These are phyloP conservation scores for Sinohyriopsis cumingii DNA, from an alignment of 2,888 invertebrate species.

Conservation along the genomic window DNA sequence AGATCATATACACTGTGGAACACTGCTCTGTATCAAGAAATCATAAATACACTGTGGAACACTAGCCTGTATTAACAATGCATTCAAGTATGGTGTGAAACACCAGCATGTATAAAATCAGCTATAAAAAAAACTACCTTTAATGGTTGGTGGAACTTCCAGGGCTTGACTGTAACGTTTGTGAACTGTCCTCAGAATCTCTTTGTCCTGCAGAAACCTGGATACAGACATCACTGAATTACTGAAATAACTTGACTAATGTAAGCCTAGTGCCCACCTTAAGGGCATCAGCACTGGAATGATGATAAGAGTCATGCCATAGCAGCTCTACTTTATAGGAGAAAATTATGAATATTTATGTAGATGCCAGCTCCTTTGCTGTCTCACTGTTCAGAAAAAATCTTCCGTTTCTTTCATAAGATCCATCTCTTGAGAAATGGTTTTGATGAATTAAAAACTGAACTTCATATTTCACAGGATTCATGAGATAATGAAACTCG, in stretches of 20 bases:
- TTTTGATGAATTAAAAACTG: too few species aligned
- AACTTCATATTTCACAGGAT: too few species aligned
- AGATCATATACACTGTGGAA: too few species aligned
- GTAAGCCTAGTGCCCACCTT: neutral
- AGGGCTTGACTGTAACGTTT: constrained; percentile 59
- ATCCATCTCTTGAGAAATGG: too few species aligned
- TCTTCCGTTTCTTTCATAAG: too few species aligned
- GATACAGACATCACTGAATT: constrained; percentile 1
- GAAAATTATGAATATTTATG: neutral
- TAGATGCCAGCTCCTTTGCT: too few species aligned
- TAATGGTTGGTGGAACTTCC: constrained; percentile 61
- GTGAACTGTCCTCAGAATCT: constrained; percentile 64
- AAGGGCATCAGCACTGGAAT: neutral
- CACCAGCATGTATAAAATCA: neutral
- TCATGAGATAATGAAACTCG: too few species aligned
- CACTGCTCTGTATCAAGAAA: too few species aligned
- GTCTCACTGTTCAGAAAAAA: neutral
- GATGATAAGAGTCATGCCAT: neutral
- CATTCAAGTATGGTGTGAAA: too few species aligned
- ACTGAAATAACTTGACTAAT: neutral
- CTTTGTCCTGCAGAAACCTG: constrained; percentile 63
- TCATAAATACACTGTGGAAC: too few species aligned
- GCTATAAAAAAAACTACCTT: constrained; percentile 44
- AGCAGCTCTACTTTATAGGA: neutral
- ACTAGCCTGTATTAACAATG: too few species aligned